These are phyloP conservation scores for Pogonocichla stellata DNA, from an alignment of 2,113 vertebrate species.

Conservation along the genomic window DNA sequence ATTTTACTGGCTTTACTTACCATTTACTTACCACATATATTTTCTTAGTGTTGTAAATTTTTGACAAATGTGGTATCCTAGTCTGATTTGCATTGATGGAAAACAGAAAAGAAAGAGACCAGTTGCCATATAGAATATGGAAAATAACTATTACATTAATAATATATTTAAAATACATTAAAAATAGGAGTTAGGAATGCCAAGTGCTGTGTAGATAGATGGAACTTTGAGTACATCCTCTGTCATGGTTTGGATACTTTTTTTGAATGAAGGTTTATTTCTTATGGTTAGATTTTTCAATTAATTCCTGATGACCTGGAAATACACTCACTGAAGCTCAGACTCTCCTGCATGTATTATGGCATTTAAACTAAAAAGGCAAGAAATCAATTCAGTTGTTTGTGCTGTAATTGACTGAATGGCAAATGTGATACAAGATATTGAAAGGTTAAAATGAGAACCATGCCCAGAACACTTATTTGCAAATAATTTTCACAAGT, in stretches of 20 bases:
- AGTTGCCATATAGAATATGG: neutral
- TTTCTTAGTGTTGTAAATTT: neutral
- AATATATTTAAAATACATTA: neutral
- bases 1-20: neutral
- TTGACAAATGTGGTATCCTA: neutral
- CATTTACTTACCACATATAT: neutral
- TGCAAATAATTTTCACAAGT: neutral
- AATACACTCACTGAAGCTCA: neutral
- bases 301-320: conserved; percentile 2
- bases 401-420: conserved; percentile 22
- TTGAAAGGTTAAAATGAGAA: neutral
- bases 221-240: neutral
- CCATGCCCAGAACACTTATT: neutral
- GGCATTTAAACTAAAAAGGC: conserved; percentile 31
- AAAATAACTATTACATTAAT: neutral
- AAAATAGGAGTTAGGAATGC: neutral
- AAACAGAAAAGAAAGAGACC: neutral
- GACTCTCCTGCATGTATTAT: neutral
- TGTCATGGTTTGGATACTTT: neutral
- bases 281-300: neutral
- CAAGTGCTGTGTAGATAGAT: neutral
- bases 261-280: neutral
- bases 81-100: neutral
- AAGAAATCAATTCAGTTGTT: conserved; percentile 49
- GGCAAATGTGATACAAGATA: neutral